Evolutionary conservation across 2,888 invertebrate species (phyloP).

Genomic region (Drosophila fulvimacula): DNA sequence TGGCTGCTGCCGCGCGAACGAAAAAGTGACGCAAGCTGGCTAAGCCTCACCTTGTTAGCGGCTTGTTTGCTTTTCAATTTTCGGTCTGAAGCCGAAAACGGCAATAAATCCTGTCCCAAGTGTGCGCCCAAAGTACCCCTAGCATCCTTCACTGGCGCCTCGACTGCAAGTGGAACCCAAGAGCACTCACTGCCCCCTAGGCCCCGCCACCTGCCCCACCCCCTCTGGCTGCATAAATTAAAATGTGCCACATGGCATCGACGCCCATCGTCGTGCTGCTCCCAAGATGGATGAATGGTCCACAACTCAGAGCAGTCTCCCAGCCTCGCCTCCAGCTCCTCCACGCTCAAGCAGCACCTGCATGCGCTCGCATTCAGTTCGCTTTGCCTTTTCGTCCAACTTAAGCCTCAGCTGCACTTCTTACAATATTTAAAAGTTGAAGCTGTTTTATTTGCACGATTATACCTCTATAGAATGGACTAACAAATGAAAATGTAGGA

Average conservation of each 20-base stretch:
- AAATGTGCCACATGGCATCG: constrained; percentile 46
- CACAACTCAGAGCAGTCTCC: constrained; percentile 1
- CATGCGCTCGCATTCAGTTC: constrained; percentile 5
- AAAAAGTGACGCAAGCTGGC: constrained; percentile 57
- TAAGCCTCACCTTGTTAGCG: constrained; percentile 76
- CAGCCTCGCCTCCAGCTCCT: not conserved
- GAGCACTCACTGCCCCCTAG: not conserved
- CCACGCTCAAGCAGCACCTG: constrained; percentile 2
- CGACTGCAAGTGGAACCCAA: constrained; percentile 38
- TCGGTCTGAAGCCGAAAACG: constrained; percentile 72
- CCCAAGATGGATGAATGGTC: constrained; percentile 29
- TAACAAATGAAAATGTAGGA: not conserved
- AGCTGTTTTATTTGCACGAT: constrained; percentile 11
- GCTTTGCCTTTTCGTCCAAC: constrained; percentile 40
- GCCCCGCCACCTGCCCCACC: not conserved
- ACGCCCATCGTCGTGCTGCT: constrained; percentile 8
- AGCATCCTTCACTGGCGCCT: constrained; percentile 44
- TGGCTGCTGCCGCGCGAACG: constrained; percentile 34
- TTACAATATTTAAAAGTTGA: constrained; percentile 39
- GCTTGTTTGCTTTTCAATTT: constrained; percentile 79
- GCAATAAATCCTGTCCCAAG: constrained; percentile 76
- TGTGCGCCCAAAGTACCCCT: constrained; percentile 45
- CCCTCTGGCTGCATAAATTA: constrained; percentile 50
- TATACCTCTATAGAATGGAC: constrained; percentile 2
- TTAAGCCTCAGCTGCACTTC: constrained; percentile 32